phyloP scores from a whole-genome alignment of 2,113 vertebrate species.

The Gymnocephalus cernua region DNA sequence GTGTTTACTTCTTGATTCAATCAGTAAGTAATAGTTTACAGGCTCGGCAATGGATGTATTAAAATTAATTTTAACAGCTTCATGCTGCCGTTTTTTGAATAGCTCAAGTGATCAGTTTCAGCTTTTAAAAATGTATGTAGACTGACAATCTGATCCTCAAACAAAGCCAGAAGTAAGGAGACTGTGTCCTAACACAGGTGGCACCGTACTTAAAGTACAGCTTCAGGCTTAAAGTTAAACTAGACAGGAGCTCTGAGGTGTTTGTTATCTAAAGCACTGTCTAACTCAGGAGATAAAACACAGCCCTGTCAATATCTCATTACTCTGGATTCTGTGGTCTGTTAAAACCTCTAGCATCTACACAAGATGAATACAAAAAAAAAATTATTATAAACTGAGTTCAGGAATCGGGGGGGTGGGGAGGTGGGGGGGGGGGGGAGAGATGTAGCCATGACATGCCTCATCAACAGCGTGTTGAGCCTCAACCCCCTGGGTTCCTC shows the following conservation, averaged over 20 bases:
- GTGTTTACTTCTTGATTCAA: neutral
- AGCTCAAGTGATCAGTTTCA: neutral
- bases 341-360: neutral
- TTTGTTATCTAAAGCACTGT: conserved; percentile 19
- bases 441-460: conserved; percentile 16
- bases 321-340: conserved; percentile 1
- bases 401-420: too few relatives aligned
- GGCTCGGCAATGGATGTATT: neutral
- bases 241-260: neutral
- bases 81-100: conserved; percentile 2
- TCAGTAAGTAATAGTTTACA: neutral
- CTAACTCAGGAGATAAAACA: conserved; percentile 9
- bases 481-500: neutral
- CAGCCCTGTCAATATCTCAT: neutral
- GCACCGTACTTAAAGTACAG: conserved; percentile 3
- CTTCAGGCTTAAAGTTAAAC: conserved; percentile 26
- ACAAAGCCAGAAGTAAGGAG: neutral
- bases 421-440: neutral
- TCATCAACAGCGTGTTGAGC: conserved; percentile 26
- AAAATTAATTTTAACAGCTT: neutral
- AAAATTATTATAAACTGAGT: neutral
- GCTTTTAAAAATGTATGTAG: neutral
- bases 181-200: conserved; percentile 23
- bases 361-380: neutral
- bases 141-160: conserved; percentile 2